Evolutionary conservation across 2,113 vertebrate genomes (phyloP).

Genomic region (Galeopterus variegatus): DNA sequence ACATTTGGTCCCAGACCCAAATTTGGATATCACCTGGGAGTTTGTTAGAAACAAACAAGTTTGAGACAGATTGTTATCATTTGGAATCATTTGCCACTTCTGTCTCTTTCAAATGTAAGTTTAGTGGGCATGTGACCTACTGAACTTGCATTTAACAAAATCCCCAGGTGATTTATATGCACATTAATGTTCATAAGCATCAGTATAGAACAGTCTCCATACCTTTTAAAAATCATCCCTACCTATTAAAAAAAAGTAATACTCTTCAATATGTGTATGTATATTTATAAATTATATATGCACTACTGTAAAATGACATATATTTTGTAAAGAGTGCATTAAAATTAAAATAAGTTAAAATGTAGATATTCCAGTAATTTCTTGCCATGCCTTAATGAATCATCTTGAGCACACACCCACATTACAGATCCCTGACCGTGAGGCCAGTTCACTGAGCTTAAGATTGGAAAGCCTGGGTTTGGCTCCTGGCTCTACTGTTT

Average conservation of each 20-base stretch:
- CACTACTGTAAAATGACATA: neutral
- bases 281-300: slow-evolving; percentile 6
- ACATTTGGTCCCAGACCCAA: neutral
- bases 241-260: neutral
- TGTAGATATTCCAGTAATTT: neutral
- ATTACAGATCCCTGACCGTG: neutral
- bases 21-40: neutral
- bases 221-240: neutral
- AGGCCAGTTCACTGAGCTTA: neutral
- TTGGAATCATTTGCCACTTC: too few relatives aligned
- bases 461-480: neutral
- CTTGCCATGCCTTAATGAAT: neutral
- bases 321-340: neutral
- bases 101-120: too few relatives aligned
- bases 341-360: slow-evolving; percentile 17
- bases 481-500: neutral
- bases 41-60: neutral
- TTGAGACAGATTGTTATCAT: too few relatives aligned
- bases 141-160: slow-evolving; percentile 20
- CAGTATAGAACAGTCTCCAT: neutral
- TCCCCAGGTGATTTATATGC: neutral
- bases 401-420: neutral
- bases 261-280: neutral
- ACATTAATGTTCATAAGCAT: neutral
- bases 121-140: too few relatives aligned